These are phyloP conservation scores for Ictidomys tridecemlineatus DNA, from an alignment of 2,113 vertebrate genomes.

Conservation along the genomic window DNA sequence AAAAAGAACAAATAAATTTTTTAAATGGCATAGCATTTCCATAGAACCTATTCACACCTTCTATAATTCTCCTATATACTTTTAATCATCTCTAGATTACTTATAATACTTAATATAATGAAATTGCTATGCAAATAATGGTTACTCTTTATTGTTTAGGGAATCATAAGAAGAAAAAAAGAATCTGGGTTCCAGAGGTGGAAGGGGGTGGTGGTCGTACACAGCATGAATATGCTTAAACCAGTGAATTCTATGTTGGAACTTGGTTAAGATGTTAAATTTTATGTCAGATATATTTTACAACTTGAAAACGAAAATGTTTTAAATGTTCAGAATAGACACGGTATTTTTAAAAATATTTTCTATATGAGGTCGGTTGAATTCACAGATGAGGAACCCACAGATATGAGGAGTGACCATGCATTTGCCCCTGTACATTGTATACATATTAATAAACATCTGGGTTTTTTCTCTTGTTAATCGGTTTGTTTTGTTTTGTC, in stretches of 20 bases:
- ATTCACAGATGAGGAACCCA: not conserved
- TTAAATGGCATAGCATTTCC: not conserved
- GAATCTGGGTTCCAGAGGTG: no score
- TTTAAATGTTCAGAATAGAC: not conserved
- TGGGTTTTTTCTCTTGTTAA: not conserved
- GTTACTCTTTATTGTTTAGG: not conserved
- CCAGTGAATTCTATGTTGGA: no score
- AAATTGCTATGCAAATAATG: not conserved
- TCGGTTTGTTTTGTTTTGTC: not conserved
- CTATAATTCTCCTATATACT: not conserved
- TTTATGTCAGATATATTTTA: no score
- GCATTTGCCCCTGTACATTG: not conserved
- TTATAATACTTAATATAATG: not conserved
- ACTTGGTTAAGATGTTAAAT: no score
- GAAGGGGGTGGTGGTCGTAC: no score
- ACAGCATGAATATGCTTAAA: no score
- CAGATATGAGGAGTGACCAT: not conserved
- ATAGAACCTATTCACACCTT: not conserved
- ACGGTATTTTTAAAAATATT: not conserved
- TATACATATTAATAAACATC: not conserved
- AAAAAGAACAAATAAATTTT: no score
- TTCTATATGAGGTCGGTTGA: not conserved
- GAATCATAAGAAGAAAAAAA: not conserved
- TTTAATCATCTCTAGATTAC: not conserved
- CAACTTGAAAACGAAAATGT: no score